Conservation (phyloP, 2,888 invertebrate species). For the Hydriomena furcata region DNA sequence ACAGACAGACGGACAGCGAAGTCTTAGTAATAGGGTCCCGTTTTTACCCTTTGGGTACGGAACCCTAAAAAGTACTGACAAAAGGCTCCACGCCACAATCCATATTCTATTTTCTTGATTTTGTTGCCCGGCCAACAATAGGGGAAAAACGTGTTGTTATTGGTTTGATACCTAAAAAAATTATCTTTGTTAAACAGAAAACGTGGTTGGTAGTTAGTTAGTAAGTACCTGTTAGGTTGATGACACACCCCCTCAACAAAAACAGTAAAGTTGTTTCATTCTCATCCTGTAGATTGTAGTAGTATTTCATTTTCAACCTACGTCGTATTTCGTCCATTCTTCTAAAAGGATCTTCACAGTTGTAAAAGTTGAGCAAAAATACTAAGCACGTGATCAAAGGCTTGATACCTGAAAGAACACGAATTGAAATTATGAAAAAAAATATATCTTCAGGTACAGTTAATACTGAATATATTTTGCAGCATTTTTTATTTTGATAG, state of each 20-base stretch:
- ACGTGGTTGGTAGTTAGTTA: background rate
- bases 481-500: too few relatives aligned
- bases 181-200: background rate
- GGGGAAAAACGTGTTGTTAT: too few relatives aligned
- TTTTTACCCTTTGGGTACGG: too few relatives aligned
- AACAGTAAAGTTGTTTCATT: constrained; percentile 69
- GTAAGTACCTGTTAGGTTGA: constrained; percentile 60
- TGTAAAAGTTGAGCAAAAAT: constrained; percentile 72
- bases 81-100: too few relatives aligned
- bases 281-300: constrained; percentile 65
- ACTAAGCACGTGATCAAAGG: constrained; percentile 69
- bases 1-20: too few relatives aligned
- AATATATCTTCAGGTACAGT: too few relatives aligned
- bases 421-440: background rate
- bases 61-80: too few relatives aligned
- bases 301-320: constrained; percentile 60
- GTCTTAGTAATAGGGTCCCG: too few relatives aligned
- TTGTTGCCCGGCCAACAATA: too few relatives aligned
- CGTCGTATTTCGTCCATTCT: constrained; percentile 59
- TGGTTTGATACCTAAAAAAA: background rate
- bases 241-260: constrained; percentile 56
- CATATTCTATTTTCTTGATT: too few relatives aligned
- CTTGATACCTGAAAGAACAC: constrained; percentile 60
- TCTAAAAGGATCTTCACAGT: constrained; percentile 63
- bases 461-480: too few relatives aligned